phyloP scores from a whole-genome alignment of 2,888 invertebrate species.

The Zygothrica quintamaculata region DNA sequence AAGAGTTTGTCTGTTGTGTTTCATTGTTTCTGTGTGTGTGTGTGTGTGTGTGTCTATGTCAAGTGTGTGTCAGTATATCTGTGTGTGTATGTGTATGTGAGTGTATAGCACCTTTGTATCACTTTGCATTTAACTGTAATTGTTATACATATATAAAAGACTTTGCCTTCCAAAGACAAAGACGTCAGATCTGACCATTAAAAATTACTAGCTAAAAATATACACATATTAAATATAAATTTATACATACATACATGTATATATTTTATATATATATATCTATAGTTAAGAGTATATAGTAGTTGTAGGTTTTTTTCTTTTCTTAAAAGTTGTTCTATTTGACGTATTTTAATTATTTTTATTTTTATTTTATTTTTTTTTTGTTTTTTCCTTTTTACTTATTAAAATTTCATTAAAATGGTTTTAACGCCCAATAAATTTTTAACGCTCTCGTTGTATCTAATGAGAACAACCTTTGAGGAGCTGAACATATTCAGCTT shows the following conservation, averaged over 20 bases:
- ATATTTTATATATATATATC: slow-evolving; percentile 30
- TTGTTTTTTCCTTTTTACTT: too few species aligned
- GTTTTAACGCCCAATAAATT: slow-evolving; percentile 93
- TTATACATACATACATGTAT: slow-evolving; percentile 43
- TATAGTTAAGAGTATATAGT: slow-evolving; percentile 13
- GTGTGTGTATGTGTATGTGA: slow-evolving; percentile 45
- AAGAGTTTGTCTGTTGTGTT: background rate
- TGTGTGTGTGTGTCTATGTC: slow-evolving; percentile 21
- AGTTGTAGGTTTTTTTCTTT: slow-evolving; percentile 14
- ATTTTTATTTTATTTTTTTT: too few species aligned
- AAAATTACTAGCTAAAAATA: slow-evolving; percentile 46
- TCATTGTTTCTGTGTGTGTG: background rate
- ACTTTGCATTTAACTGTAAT: slow-evolving; percentile 76
- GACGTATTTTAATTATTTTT: slow-evolving; percentile 4
- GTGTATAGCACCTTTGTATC: slow-evolving; percentile 82
- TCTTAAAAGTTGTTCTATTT: slow-evolving; percentile 3
- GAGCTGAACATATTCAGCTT: slow-evolving; percentile 90
- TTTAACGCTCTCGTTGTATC: slow-evolving; percentile 93
- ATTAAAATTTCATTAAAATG: slow-evolving; percentile 88
- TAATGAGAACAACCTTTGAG: slow-evolving; percentile 92
- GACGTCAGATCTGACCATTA: slow-evolving; percentile 48
- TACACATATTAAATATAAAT: slow-evolving; percentile 27
- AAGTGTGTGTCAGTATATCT: slow-evolving; percentile 33
- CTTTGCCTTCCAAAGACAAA: slow-evolving; percentile 71
- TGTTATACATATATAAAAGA: slow-evolving; percentile 55